A percentile compares a stretch with the other conserved stretches of the same genome.
Evolutionary conservation across 2,797 vertebrate genomes (phyloP).

Genomic region (Parotocinclus haroldoi): DNA sequence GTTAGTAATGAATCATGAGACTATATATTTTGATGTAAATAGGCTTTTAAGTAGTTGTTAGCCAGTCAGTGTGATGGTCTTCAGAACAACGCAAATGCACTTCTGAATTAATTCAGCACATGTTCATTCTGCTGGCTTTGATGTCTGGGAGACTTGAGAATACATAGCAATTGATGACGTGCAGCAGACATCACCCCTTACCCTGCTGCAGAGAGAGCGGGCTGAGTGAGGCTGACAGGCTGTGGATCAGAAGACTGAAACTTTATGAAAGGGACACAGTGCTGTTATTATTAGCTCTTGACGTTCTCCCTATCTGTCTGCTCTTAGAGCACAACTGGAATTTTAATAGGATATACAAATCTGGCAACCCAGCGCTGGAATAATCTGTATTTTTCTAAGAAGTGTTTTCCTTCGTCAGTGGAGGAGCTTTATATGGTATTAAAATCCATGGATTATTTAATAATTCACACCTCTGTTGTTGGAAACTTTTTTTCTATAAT

Average conservation of each 20-base stretch:
- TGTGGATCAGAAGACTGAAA: conserved; percentile 54
- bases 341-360: conserved; percentile 43
- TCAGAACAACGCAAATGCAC: conserved; percentile 11
- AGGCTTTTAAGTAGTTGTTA: not conserved
- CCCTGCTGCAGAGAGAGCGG: conserved; percentile 32
- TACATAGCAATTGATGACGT: not conserved
- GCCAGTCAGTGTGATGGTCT: conserved; percentile 1
- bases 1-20: not conserved
- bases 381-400: conserved; percentile 4
- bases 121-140: conserved; percentile 5
- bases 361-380: conserved; percentile 19
- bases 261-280: conserved; percentile 64
- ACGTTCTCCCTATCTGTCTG: conserved; percentile 34
- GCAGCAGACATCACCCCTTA: conserved; percentile 4
- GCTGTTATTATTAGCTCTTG: conserved; percentile 58
- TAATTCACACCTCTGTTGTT: too few species aligned
- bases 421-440: not conserved
- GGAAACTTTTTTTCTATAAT: too few species aligned
- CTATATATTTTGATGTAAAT: conserved; percentile 2
- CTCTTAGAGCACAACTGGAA: conserved; percentile 51
- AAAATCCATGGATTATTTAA: too few species aligned
- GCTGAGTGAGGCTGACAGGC: conserved; percentile 41
- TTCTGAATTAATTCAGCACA: not conserved
- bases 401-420: not conserved
- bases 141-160: conserved; percentile 7